Conservation (phyloP, 2,113 vertebrate genomes). For the Barbus barbus region DNA sequence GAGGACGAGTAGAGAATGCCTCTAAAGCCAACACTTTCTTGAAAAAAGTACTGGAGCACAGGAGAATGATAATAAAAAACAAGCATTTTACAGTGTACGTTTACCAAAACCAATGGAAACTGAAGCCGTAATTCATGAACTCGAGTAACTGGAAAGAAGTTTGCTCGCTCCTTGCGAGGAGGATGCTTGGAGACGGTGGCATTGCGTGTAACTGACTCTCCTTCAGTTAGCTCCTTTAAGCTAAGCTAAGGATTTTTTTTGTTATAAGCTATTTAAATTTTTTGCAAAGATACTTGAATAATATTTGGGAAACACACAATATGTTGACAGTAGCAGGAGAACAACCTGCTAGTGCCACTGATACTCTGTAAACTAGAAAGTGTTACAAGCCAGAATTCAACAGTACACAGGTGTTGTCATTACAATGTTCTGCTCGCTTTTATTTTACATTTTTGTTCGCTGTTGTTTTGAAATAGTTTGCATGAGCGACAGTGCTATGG, state of each 20-base stretch:
- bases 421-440: conserved; percentile 72
- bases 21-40: conserved; percentile 6
- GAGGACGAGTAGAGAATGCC: neutral
- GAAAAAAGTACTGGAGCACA: neutral
- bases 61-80: conserved; percentile 16
- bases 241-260: conserved; percentile 65
- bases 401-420: conserved; percentile 70
- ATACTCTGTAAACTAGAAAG: conserved; percentile 67
- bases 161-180: conserved; percentile 55
- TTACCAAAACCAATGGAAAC: conserved; percentile 63
- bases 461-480: conserved; percentile 65
- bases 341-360: conserved; percentile 68
- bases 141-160: conserved; percentile 69
- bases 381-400: conserved; percentile 72
- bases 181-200: conserved; percentile 55
- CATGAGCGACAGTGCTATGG: conserved; percentile 69
- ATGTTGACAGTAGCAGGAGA: conserved; percentile 57
- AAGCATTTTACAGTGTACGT: conserved; percentile 24
- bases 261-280: conserved; percentile 76
- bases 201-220: conserved; percentile 58
- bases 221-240: conserved; percentile 57
- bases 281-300: conserved; percentile 77
- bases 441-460: conserved; percentile 60
- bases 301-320: conserved; percentile 70
- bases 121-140: conserved; percentile 61